Conservation (phyloP, 2,797 vertebrate genomes). For the Danionella dracula region DNA sequence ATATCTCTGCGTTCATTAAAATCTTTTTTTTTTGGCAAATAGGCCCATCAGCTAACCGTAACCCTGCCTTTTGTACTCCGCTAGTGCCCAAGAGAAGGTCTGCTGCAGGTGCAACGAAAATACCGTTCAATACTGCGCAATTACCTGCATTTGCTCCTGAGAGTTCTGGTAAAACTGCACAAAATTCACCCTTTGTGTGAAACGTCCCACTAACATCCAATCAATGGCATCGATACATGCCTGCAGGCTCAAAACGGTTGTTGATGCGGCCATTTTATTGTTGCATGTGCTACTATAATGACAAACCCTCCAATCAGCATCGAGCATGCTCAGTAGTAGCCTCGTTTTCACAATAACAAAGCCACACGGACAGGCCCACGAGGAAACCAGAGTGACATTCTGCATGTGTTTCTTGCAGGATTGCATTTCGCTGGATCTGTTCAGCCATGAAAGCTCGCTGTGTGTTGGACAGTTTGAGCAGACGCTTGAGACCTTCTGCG, state of each 20-base stretch:
- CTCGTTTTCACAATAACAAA: conserved; percentile 2
- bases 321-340: conserved; percentile 34
- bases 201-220: too few relatives aligned
- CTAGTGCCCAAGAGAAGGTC: too few relatives aligned
- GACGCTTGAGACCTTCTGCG: conserved; percentile 56
- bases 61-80: too few relatives aligned
- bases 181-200: too few relatives aligned
- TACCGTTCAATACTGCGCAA: too few relatives aligned
- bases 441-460: conserved; percentile 67
- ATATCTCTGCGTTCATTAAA: too few relatives aligned
- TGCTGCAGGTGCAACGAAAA: too few relatives aligned
- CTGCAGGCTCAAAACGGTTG: conserved; percentile 35
- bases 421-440: conserved; percentile 46
- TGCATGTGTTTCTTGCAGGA: conserved; percentile 34
- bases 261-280: neutral
- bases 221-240: conserved; percentile 29
- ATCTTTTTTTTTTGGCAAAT: too few relatives aligned
- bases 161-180: too few relatives aligned
- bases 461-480: conserved; percentile 48
- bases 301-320: conserved; percentile 37
- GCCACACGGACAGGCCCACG: neutral
- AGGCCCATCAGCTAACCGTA: too few relatives aligned
- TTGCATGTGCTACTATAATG: conserved; percentile 16
- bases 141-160: too few relatives aligned
- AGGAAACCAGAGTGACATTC: neutral